A percentile compares a stretch with the other conserved stretches of the same genome.
Evolutionary conservation across 2,113 vertebrate genomes (phyloP).

Genomic region (Hemichromis elongatus): DNA sequence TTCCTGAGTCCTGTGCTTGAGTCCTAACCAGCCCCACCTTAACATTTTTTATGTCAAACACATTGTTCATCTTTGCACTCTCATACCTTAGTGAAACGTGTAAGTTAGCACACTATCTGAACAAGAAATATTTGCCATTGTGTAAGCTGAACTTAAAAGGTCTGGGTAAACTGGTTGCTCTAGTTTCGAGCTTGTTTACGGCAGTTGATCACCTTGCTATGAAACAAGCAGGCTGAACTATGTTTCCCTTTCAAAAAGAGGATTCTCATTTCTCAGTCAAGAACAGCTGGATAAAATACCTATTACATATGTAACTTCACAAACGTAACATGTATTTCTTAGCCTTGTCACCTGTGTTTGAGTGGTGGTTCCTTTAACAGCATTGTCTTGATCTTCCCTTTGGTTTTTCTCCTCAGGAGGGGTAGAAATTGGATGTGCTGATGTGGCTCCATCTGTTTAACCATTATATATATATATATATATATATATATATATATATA

Average conservation of each 20-base stretch:
- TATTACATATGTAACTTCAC: background rate
- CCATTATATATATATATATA: too few relatives aligned
- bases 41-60: background rate
- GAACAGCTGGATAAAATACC: fast-evolving
- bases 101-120: background rate
- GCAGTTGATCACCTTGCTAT: too few relatives aligned
- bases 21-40: too few relatives aligned
- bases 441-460: background rate
- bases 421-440: background rate
- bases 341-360: background rate
- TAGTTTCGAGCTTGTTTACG: too few relatives aligned
- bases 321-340: background rate
- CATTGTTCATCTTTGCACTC: background rate
- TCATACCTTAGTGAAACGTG: fast-evolving
- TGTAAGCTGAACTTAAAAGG: fast-evolving
- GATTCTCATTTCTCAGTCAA: background rate
- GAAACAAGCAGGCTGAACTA: too few relatives aligned
- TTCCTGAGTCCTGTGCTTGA: too few relatives aligned
- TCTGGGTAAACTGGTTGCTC: too few relatives aligned
- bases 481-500: too few relatives aligned
- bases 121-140: background rate
- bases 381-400: background rate
- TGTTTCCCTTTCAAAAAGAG: too few relatives aligned
- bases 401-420: background rate
- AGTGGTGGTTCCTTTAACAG: background rate